Conservation (phyloP, 2,797 vertebrate genomes). For the Myotis daubentonii region DNA sequence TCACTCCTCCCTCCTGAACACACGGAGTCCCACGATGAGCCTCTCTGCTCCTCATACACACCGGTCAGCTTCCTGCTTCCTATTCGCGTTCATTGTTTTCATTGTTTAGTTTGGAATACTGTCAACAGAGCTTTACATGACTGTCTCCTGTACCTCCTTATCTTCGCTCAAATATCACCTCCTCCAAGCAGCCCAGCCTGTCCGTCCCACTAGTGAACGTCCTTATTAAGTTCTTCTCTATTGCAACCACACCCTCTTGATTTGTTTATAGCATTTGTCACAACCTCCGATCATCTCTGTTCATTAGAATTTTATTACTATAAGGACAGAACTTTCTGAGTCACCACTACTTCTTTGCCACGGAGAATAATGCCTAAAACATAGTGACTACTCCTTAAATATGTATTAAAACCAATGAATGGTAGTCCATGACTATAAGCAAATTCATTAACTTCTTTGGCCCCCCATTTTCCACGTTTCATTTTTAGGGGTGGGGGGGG, state of each 20-base stretch:
- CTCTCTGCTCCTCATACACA: neutral
- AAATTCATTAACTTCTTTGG: constrained; percentile 9
- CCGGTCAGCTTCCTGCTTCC: neutral
- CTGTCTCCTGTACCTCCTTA: neutral
- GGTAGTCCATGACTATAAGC: neutral
- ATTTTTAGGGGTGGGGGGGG: neutral
- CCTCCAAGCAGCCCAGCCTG: neutral
- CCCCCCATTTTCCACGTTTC: neutral
- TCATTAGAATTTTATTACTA: neutral
- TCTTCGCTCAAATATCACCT: neutral
- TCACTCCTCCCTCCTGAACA: neutral
- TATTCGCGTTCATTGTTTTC: neutral
- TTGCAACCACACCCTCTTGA: neutral
- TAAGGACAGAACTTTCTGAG: constrained; percentile 4
- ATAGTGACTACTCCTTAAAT: neutral
- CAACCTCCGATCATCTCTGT: neutral
- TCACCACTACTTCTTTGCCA: neutral
- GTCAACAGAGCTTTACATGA: neutral
- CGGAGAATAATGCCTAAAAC: neutral
- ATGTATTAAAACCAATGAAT: neutral
- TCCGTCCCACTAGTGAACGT: neutral
- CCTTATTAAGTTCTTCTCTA: neutral
- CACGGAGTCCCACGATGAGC: neutral
- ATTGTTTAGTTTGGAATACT: neutral
- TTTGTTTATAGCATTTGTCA: neutral